Conservation (phyloP, 2,113 vertebrate genomes). For the Corythaeola cristata region DNA sequence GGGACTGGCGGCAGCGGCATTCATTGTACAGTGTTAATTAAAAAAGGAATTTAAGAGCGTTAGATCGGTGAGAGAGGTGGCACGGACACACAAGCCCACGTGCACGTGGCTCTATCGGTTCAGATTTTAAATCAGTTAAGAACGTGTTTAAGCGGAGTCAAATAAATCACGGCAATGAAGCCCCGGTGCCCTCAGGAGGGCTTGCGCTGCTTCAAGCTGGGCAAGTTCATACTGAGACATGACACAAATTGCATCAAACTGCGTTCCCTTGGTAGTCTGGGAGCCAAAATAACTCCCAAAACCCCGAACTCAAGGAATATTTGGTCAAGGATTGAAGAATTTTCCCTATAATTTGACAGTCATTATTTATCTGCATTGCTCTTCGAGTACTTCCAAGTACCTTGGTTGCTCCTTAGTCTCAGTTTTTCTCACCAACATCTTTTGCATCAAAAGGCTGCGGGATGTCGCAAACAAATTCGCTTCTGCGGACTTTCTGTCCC, state of each 20-base stretch:
- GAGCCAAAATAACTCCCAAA: not conserved
- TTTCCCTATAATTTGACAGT: not conserved
- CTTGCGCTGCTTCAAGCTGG: not conserved
- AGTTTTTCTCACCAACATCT: not conserved
- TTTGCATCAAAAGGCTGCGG: not conserved
- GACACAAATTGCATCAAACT: not conserved
- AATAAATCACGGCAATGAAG: not conserved
- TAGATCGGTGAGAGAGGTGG: not conserved
- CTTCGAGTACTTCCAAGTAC: not conserved
- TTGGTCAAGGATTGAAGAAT: not conserved
- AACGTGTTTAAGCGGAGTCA: not conserved
- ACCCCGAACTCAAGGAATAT: not conserved
- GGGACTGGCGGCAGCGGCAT: fast-evolving
- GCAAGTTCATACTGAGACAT: not conserved
- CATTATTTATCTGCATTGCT: not conserved
- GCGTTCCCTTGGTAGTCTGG: not conserved
- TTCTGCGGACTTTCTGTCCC: not conserved
- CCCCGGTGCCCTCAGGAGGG: not conserved
- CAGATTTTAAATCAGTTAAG: not conserved
- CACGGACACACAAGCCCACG: fast-evolving
- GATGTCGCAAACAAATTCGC: not conserved
- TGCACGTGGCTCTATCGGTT: fast-evolving
- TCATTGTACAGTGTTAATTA: not conserved
- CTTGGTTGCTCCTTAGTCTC: not conserved
- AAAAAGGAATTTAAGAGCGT: not conserved